A percentile compares a stretch with the other conserved stretches of the same genome.
Conservation (phyloP, 30 jellyfish, hydroid and myxozoan genomes). For the Nemopilema nomurai region DNA sequence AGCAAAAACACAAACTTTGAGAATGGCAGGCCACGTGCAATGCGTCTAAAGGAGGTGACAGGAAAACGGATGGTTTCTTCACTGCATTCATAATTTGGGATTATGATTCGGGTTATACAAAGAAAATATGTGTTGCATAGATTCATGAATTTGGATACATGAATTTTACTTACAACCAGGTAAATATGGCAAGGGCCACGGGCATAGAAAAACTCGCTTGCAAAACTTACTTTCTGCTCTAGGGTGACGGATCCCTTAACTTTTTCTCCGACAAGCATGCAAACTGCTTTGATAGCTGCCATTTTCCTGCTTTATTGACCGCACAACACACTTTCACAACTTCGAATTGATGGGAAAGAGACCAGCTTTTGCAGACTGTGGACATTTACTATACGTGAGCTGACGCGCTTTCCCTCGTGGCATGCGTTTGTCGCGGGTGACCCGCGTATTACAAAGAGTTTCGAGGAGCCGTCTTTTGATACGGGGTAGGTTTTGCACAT, state of each 20-base stretch:
- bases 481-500: too few species aligned
- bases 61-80: too few species aligned
- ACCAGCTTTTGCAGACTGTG: not conserved
- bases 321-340: not conserved
- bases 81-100: too few species aligned
- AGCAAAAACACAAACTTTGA: too few species aligned
- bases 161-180: too few species aligned
- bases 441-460: not conserved
- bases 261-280: slow-evolving; percentile 91
- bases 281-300: slow-evolving; percentile 77
- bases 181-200: too few species aligned
- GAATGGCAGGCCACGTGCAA: too few species aligned
- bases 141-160: too few species aligned
- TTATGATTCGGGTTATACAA: too few species aligned
- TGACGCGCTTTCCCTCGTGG: not conserved
- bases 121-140: too few species aligned
- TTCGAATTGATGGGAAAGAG: not conserved
- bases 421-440: not conserved
- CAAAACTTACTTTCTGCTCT: slow-evolving; percentile 56
- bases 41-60: too few species aligned
- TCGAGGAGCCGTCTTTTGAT: too few species aligned
- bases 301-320: not conserved
- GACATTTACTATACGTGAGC: not conserved
- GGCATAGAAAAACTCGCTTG: not conserved
- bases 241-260: slow-evolving; percentile 77